Evolutionary conservation across 1,140 invertebrate genomes (phyloP).

Genomic region (Pinna nobilis): DNA sequence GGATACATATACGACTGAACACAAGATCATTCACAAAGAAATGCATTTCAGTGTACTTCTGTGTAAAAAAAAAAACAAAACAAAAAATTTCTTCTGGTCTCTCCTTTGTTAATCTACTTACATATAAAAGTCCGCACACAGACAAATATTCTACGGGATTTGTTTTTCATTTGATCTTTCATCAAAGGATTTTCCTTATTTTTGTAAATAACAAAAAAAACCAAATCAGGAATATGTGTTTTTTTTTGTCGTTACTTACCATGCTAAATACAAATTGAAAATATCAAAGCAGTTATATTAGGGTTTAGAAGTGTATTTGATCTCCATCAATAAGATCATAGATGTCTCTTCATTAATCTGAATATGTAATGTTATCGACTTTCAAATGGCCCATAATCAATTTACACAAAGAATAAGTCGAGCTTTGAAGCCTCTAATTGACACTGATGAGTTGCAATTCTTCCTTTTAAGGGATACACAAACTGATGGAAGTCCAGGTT

Average conservation of each 20-base stretch:
- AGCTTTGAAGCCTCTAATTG: slow-evolving; percentile 20
- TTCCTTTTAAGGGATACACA: slow-evolving; percentile 25
- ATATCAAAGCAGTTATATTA: too few relatives aligned
- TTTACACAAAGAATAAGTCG: slow-evolving; percentile 24
- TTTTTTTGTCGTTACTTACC: too few relatives aligned
- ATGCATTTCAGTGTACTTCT: too few relatives aligned
- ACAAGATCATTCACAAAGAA: too few relatives aligned
- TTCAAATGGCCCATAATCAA: slow-evolving; percentile 17
- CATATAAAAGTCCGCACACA: not conserved
- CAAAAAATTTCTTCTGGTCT: too few relatives aligned
- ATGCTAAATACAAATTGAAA: too few relatives aligned
- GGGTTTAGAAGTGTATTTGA: too few relatives aligned
- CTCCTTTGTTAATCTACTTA: too few relatives aligned
- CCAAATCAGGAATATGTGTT: too few relatives aligned
- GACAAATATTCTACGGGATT: not conserved
- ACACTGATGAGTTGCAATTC: not conserved
- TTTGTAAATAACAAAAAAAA: not conserved
- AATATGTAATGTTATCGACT: slow-evolving; percentile 20
- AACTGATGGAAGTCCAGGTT: not conserved
- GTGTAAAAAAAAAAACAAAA: too few relatives aligned
- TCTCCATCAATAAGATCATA: not conserved
- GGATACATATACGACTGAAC: too few relatives aligned
- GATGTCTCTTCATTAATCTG: not conserved
- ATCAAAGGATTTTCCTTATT: not conserved
- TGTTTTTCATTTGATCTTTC: slow-evolving; percentile 1